phyloP scores from a whole-genome alignment of 1,140 invertebrate species.

The Marisa cornuarietis region DNA sequence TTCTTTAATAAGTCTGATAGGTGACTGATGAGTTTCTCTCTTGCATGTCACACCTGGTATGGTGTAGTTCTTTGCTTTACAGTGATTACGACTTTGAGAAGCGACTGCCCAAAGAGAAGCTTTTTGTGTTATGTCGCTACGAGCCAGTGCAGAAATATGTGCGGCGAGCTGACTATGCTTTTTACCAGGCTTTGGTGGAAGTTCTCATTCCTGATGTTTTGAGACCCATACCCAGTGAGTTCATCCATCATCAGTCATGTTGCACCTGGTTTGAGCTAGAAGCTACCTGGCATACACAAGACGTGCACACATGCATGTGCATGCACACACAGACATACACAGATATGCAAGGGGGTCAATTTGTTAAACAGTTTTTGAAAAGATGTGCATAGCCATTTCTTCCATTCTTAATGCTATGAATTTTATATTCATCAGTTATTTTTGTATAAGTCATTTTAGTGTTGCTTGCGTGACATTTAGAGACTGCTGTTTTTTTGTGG shows the following conservation, averaged over 20 bases:
- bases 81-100: slow-evolving; percentile 61
- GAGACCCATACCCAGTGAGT: slow-evolving; percentile 87
- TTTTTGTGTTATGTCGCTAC: slow-evolving; percentile 72
- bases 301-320: no score
- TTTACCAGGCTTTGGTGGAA: slow-evolving; percentile 96
- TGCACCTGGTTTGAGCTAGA: no score
- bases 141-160: slow-evolving; percentile 77
- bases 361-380: neutral
- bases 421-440: neutral
- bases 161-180: slow-evolving; percentile 85
- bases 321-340: no score
- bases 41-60: neutral
- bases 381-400: neutral
- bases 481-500: slow-evolving; percentile 26
- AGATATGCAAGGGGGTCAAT: no score
- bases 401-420: neutral
- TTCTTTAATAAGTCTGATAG: neutral
- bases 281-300: no score
- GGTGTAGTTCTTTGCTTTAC: slow-evolving; percentile 31
- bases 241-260: neutral
- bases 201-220: slow-evolving; percentile 96
- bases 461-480: neutral
- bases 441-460: no score
- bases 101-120: slow-evolving; percentile 66
- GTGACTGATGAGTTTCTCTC: neutral